These are phyloP conservation scores for Pluvianellus socialis DNA, from an alignment of 2,113 vertebrate genomes.

Conservation along the genomic window DNA sequence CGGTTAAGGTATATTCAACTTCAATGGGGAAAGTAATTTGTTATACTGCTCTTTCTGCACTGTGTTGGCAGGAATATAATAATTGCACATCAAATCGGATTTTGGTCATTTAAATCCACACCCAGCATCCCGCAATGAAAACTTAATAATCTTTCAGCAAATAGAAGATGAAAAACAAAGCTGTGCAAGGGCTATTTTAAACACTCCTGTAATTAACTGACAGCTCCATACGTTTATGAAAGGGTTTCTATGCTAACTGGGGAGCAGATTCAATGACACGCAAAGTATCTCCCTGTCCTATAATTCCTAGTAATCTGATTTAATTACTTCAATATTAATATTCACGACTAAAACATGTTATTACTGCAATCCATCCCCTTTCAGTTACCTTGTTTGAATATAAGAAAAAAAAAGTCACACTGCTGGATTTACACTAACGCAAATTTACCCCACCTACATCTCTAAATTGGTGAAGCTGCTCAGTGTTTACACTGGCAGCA, in stretches of 20 bases:
- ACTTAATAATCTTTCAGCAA: not conserved
- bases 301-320: not conserved
- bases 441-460: not conserved
- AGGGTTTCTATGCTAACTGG: not conserved
- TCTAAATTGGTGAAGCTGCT: not conserved
- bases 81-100: not conserved
- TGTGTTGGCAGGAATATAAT: not conserved
- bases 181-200: not conserved
- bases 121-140: not conserved
- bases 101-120: not conserved
- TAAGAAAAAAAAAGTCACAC: not conserved
- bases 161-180: not conserved
- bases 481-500: rapidly evolving
- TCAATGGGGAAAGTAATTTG: not conserved
- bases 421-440: not conserved
- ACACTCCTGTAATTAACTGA: not conserved
- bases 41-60: not conserved
- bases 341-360: not conserved
- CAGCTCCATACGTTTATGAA: not conserved
- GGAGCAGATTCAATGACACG: not conserved
- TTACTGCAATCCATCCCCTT: not conserved
- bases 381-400: not conserved
- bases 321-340: slow-evolving; percentile 32
- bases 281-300: not conserved
- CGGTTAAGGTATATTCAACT: not conserved